These are phyloP conservation scores for Takifugu ocellatus DNA, from an alignment of 2,797 vertebrate genomes.

Conservation along the genomic window DNA sequence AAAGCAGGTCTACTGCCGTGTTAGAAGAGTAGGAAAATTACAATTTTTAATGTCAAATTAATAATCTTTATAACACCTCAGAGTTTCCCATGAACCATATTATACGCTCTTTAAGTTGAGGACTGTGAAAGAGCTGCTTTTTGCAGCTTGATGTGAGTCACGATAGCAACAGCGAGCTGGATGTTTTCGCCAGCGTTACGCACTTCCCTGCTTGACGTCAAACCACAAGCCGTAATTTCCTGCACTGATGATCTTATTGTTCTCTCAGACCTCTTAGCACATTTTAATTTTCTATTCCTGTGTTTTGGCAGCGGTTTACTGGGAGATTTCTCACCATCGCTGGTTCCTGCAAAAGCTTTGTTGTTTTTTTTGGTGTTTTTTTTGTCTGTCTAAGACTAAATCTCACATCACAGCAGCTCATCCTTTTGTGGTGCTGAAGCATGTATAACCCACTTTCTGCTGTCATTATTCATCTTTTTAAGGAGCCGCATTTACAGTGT, in stretches of 20 bases:
- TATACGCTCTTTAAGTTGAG: no score
- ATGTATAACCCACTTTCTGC: slow-evolving; percentile 42
- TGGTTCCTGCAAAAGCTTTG: slow-evolving; percentile 17
- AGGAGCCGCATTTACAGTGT: slow-evolving; percentile 19
- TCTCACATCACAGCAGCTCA: slow-evolving; percentile 34
- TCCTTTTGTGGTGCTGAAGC: slow-evolving; percentile 40
- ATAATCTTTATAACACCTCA: slow-evolving; percentile 29
- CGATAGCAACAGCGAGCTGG: slow-evolving; percentile 50
- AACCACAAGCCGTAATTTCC: slow-evolving; percentile 63
- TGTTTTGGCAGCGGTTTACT: slow-evolving; percentile 37
- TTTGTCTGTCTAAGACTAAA: slow-evolving; percentile 26
- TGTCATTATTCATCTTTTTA: slow-evolving; percentile 42
- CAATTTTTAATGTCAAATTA: slow-evolving; percentile 9
- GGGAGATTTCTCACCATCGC: slow-evolving; percentile 18
- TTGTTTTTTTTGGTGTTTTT: slow-evolving; percentile 17
- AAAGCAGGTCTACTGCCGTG: background rate
- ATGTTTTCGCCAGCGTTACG: slow-evolving; percentile 53
- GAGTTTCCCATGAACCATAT: background rate
- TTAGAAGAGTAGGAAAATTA: background rate
- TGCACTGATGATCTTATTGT: slow-evolving; percentile 68
- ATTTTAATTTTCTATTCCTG: slow-evolving; percentile 29
- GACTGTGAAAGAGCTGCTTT: slow-evolving; percentile 18
- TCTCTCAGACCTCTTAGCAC: slow-evolving; percentile 36
- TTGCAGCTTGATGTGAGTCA: slow-evolving; percentile 53
- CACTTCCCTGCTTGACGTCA: slow-evolving; percentile 66